A percentile compares a stretch with the other conserved stretches of the same genome.
These are phyloP conservation scores for Myanophis thanlyinensis DNA, from an alignment of 2,113 vertebrate genomes.

Conservation along the genomic window DNA sequence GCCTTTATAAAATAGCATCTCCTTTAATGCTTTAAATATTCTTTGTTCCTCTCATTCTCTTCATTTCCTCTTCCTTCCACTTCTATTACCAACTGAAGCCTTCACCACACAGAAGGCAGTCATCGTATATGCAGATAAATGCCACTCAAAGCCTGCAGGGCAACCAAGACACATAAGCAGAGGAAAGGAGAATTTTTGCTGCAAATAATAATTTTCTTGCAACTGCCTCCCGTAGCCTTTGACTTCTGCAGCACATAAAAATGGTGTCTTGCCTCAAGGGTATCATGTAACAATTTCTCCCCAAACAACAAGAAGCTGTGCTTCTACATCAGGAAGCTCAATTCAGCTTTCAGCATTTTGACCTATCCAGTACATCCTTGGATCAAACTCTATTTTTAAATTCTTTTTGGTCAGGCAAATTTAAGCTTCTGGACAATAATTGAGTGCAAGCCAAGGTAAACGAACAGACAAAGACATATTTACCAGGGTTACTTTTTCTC, in stretches of 20 bases:
- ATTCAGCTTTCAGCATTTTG: background rate
- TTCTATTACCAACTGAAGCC: background rate
- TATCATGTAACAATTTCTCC: background rate
- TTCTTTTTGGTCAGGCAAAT: background rate
- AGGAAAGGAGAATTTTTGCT: background rate
- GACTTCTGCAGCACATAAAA: background rate
- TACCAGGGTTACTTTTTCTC: background rate
- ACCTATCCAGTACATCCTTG: background rate
- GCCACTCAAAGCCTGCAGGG: background rate
- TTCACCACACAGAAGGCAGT: background rate
- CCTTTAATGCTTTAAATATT: background rate
- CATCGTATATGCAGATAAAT: background rate
- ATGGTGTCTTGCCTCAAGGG: background rate
- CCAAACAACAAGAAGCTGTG: background rate
- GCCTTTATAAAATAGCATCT: background rate
- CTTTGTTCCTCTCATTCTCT: background rate
- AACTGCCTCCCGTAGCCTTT: background rate
- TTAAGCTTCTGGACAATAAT: background rate
- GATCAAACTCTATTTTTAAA: background rate
- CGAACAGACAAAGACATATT: background rate
- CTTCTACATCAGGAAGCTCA: background rate
- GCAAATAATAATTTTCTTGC: background rate
- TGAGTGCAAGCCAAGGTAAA: background rate
- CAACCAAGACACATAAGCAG: background rate
- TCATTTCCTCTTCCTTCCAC: background rate